Evolutionary conservation across 2,797 vertebrate species (phyloP).

Genomic region (Lepilemur ruficaudatus): DNA sequence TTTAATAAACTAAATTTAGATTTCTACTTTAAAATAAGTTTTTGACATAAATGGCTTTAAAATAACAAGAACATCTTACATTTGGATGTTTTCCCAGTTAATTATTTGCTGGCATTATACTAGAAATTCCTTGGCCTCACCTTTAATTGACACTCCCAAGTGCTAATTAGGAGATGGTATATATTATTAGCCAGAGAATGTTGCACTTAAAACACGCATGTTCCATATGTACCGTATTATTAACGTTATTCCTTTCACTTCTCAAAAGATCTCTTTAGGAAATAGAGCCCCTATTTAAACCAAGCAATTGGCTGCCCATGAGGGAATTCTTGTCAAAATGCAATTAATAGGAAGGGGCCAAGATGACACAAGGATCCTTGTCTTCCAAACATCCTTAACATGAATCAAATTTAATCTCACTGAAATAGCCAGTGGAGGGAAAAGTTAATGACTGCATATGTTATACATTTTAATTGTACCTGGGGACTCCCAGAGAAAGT

Average conservation of each 20-base stretch:
- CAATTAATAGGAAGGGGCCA: slow-evolving; percentile 30
- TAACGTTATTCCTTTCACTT: slow-evolving; percentile 59
- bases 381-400: background rate
- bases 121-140: slow-evolving; percentile 82
- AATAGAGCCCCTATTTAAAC: background rate
- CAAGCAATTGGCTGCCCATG: background rate
- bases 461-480: background rate
- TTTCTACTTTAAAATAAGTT: slow-evolving; percentile 66
- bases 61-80: slow-evolving; percentile 67
- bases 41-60: slow-evolving; percentile 63
- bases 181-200: slow-evolving; percentile 75
- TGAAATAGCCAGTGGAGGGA: slow-evolving; percentile 7
- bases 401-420: slow-evolving; percentile 58
- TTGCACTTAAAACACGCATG: slow-evolving; percentile 59
- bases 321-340: slow-evolving; percentile 32
- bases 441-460: slow-evolving; percentile 56
- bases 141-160: slow-evolving; percentile 81
- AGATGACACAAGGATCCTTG: slow-evolving; percentile 18
- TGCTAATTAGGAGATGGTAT: slow-evolving; percentile 82
- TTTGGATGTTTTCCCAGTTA: slow-evolving; percentile 73
- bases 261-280: slow-evolving; percentile 47
- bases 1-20: slow-evolving; percentile 56
- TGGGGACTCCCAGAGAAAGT: slow-evolving; percentile 14
- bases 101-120: slow-evolving; percentile 78
- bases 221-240: slow-evolving; percentile 60